Percentiles rank a stretch among this genome's conserved stretches.
Conservation (phyloP, 2,113 vertebrate genomes). For the Dinomys branickii region DNA sequence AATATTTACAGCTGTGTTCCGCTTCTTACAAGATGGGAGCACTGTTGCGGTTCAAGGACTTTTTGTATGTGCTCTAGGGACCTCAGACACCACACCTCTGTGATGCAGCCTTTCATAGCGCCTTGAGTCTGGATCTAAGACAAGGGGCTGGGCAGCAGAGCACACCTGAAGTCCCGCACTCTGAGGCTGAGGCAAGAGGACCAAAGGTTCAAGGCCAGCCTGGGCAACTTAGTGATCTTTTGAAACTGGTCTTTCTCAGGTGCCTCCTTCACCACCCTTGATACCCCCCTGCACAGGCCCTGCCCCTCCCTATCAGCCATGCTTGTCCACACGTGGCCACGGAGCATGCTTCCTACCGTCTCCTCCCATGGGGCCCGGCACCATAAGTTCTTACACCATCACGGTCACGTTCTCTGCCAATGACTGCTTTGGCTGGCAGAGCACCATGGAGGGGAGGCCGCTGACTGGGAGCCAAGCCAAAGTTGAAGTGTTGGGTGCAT, state of each 20-base stretch:
- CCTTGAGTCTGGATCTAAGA: neutral
- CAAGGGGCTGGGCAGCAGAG: neutral
- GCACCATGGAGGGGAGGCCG: neutral
- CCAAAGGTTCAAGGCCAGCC: neutral
- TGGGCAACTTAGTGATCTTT: neutral
- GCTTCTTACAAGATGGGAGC: neutral
- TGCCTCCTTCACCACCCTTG: accelerated
- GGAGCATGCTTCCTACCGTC: accelerated
- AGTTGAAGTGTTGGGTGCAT: neutral
- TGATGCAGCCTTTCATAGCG: accelerated
- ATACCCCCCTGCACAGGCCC: neutral
- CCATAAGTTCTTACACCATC: no score
- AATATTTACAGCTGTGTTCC: constrained; percentile 37
- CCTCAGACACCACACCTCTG: neutral
- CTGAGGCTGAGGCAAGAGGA: neutral
- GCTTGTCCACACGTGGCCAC: accelerated
- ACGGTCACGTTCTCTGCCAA: neutral
- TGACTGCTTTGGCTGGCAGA: neutral
- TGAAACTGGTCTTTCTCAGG: accelerated
- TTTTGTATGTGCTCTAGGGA: accelerated
- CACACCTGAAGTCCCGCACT: neutral
- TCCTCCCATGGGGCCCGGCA: accelerated
- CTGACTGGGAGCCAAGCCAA: neutral
- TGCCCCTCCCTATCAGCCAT: neutral
- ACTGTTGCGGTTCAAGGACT: neutral